A percentile compares a stretch with the other conserved stretches of the same genome.
These are phyloP conservation scores for Volucella inflata DNA, from an alignment of 2,888 invertebrate genomes.

Conservation along the genomic window DNA sequence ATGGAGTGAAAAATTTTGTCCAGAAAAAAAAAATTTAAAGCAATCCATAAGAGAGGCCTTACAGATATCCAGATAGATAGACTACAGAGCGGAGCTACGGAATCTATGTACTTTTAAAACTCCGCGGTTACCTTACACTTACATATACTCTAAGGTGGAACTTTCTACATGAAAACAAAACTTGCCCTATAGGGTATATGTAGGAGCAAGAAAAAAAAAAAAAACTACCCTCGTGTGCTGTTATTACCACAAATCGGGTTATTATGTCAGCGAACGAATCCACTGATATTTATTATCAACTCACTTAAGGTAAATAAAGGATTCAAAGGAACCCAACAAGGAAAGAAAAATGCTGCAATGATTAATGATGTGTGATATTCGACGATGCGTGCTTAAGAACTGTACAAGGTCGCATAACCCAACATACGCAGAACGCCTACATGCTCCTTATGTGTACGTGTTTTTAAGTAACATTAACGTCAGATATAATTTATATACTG, in stretches of 20 bases:
- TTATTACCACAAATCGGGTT: conserved; percentile 65
- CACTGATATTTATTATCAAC: conserved; percentile 73
- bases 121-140: no score
- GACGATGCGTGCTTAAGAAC: conserved; percentile 73
- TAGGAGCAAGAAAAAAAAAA: background rate
- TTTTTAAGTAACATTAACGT: conserved; percentile 77
- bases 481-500: conserved; percentile 72
- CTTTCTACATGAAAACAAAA: no score
- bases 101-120: no score
- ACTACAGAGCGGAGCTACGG: no score
- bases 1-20: no score
- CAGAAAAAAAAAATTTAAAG: no score
- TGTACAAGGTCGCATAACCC: conserved; percentile 40
- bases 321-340: conserved; percentile 32
- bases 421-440: conserved; percentile 51
- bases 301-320: conserved; percentile 70
- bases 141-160: no score
- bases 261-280: conserved; percentile 72
- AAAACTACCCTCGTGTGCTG: conserved; percentile 24
- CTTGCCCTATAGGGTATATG: no score
- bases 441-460: conserved; percentile 71
- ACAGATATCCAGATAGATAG: no score
- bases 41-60: no score
- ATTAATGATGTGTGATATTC: conserved; percentile 82
- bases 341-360: conserved; percentile 77